A percentile compares a stretch with the other conserved stretches of the same genome.
Evolutionary conservation across 2,113 vertebrate genomes (phyloP).

Genomic region (Callocephalon fimbriatum): DNA sequence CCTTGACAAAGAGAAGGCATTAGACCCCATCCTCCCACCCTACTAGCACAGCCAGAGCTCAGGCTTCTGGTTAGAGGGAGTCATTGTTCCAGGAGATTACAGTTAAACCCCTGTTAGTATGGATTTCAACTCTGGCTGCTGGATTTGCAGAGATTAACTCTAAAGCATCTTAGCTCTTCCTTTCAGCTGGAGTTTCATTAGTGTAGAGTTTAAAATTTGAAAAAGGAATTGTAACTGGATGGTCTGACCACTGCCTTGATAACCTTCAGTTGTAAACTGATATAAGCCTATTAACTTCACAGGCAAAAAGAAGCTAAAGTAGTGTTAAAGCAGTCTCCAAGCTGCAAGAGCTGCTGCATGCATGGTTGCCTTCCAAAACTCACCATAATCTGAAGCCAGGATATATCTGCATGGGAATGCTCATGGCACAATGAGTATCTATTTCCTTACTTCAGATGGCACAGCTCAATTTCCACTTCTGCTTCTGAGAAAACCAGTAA

Average conservation of each 20-base stretch:
- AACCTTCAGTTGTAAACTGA: background rate
- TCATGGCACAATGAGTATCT: background rate
- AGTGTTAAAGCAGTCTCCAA: background rate
- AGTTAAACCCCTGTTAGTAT: background rate
- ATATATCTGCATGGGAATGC: background rate
- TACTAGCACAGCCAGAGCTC: background rate
- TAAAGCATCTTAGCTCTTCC: slow-evolving; percentile 38
- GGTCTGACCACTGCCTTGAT: background rate
- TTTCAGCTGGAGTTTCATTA: background rate
- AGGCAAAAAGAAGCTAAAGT: background rate
- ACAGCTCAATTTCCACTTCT: background rate
- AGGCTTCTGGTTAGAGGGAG: background rate
- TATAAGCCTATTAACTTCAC: background rate
- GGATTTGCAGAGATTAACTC: slow-evolving; percentile 47
- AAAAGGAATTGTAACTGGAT: background rate
- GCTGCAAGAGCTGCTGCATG: background rate
- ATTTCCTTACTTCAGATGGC: background rate
- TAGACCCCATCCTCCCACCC: background rate
- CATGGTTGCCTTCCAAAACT: background rate
- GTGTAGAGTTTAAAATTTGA: background rate
- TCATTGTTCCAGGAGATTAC: background rate
- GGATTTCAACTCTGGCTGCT: slow-evolving; percentile 16
- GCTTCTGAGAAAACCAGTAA: background rate
- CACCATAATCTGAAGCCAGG: background rate
- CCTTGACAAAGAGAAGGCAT: background rate